phyloP scores from a whole-genome alignment of 2,113 vertebrate genomes.

The Ceyx margarethae region DNA sequence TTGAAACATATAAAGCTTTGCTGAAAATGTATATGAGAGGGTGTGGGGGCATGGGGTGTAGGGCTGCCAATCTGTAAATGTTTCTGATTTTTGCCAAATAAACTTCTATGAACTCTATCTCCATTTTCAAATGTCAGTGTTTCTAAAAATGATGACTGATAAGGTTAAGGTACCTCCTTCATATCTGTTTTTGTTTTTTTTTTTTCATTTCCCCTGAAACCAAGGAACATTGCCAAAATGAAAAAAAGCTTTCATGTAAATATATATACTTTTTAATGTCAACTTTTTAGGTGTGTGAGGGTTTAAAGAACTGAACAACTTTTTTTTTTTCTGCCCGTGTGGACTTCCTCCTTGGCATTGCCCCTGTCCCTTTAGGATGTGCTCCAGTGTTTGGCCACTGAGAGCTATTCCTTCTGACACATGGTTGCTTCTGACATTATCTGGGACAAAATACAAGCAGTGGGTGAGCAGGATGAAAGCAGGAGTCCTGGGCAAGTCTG shows the following conservation, averaged over 20 bases:
- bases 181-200: background rate
- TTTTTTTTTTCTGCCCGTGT: background rate
- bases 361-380: rapidly evolving
- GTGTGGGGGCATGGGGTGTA: rapidly evolving
- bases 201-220: background rate
- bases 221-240: background rate
- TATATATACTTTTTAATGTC: background rate
- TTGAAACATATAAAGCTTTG: background rate
- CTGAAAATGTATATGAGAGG: background rate
- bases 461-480: background rate
- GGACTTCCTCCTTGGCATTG: background rate
- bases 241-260: background rate
- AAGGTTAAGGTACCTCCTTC: background rate
- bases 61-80: background rate
- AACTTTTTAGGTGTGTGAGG: background rate
- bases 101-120: background rate
- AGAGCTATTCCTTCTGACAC: rapidly evolving
- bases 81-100: background rate
- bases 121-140: background rate
- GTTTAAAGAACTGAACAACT: background rate
- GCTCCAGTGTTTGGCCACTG: background rate
- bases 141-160: background rate
- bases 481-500: background rate
- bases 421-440: background rate
- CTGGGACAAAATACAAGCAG: too few species aligned